Evolutionary conservation across 2,888 invertebrate species (phyloP).

Genomic region (Marasmarcha lunaedactyla): DNA sequence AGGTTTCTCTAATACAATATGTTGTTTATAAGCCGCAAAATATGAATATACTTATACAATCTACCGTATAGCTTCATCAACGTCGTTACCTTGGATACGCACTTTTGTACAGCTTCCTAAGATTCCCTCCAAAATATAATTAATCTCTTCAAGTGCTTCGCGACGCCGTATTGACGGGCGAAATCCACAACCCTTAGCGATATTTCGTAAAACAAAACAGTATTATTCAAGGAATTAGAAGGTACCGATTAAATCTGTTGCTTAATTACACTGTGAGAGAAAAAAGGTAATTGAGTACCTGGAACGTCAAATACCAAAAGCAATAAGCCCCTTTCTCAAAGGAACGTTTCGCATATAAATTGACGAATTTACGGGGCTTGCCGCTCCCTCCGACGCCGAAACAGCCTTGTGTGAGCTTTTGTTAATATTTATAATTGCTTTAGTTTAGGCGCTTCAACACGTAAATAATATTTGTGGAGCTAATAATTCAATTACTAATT

Average conservation of each 20-base stretch:
- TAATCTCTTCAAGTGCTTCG: conserved; percentile 5
- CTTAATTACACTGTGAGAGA: conserved; percentile 1
- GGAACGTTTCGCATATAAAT: conserved; percentile 65
- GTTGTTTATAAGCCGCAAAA: too few relatives aligned
- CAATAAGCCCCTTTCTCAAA: conserved; percentile 47
- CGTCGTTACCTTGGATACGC: too few relatives aligned
- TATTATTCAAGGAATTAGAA: too few relatives aligned
- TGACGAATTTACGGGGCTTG: conserved; percentile 49
- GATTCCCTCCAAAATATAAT: conserved; percentile 1
- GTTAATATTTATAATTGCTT: conserved; percentile 52
- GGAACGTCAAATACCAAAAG: conserved; percentile 26
- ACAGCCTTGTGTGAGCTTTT: conserved; percentile 27
- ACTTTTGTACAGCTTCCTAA: background rate
- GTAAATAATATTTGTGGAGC: background rate
- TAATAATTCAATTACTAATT: background rate
- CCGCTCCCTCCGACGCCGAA: conserved; percentile 41
- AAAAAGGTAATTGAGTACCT: conserved; percentile 26
- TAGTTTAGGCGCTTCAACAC: conserved; percentile 23
- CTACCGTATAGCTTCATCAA: too few relatives aligned
- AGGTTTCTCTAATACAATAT: too few relatives aligned
- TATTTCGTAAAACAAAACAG: too few relatives aligned
- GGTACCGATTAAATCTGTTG: too few relatives aligned
- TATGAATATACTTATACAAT: too few relatives aligned
- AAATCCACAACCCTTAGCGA: too few relatives aligned
- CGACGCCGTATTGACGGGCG: too few relatives aligned